These are phyloP conservation scores for Forbesichthys agassizii DNA, from an alignment of 2,113 vertebrate genomes.

Conservation along the genomic window DNA sequence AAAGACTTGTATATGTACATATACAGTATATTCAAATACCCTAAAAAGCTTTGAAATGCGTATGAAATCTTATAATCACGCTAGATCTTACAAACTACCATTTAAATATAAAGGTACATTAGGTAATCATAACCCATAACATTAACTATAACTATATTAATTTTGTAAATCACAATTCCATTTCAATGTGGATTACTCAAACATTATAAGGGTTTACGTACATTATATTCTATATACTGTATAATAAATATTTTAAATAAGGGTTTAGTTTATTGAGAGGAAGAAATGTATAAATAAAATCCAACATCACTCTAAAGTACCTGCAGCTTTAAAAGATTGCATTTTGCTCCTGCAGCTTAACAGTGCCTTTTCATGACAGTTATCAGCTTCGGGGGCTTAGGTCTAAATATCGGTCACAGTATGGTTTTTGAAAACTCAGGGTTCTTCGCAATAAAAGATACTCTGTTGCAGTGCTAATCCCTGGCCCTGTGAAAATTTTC, in stretches of 20 bases:
- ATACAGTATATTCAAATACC: background rate
- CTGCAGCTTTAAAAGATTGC: slow-evolving; percentile 67
- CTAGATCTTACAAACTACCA: too few relatives aligned
- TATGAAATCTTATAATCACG: too few relatives aligned
- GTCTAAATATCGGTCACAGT: slow-evolving; percentile 81
- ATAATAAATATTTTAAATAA: slow-evolving; percentile 12
- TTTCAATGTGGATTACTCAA: background rate
- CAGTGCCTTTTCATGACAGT: slow-evolving; percentile 74
- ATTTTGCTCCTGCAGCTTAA: slow-evolving; percentile 71
- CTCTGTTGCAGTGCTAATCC: slow-evolving; percentile 79
- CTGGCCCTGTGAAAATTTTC: slow-evolving; percentile 69
- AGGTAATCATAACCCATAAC: too few relatives aligned
- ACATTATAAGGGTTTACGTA: background rate
- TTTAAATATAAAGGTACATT: too few relatives aligned
- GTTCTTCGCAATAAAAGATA: slow-evolving; percentile 74
- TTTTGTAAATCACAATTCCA: too few relatives aligned
- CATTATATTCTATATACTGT: slow-evolving; percentile 18
- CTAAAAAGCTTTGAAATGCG: too few relatives aligned
- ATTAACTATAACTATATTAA: too few relatives aligned
- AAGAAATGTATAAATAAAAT: slow-evolving; percentile 51
- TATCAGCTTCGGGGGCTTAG: slow-evolving; percentile 79
- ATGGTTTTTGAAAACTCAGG: slow-evolving; percentile 75
- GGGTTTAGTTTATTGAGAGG: slow-evolving; percentile 27
- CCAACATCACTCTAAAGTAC: slow-evolving; percentile 55
- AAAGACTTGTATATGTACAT: background rate